Base-by-base conservation (phyloP, 2,888 invertebrate genomes). In the Athetis lepigone region DNA sequence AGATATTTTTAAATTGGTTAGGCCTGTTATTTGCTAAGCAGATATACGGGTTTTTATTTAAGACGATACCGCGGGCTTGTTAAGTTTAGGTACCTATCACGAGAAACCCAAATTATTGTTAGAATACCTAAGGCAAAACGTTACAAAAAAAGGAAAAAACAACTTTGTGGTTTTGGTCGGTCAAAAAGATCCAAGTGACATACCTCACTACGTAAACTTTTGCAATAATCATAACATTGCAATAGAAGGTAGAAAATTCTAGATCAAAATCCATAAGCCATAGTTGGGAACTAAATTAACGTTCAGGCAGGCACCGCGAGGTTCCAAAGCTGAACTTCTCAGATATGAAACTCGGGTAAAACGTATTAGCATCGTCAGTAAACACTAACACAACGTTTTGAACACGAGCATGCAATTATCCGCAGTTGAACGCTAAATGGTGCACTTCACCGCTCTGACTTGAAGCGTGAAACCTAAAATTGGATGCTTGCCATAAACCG, bases 321-420 rank as follows among this genome's bases (percentile, higher is more conserved):
- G 6, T 21, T 36, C 11, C 11, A 43, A 25, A 18, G 46, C 71
- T 49, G 29, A 70, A 18, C 50, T 46, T 71, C 11, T 27, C 65
- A 40, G 13, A 62, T 29, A 49, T 49, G 63, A 63, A 65, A 49
- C 43, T 49, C 8, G 6, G 47, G 25, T 70, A 42, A 56, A 57
- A 39, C 27, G 39, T 27, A 55, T 68, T 49, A 68, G 39, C 46
- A 18, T 27, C 29, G 50, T 47, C 49, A 29, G 54, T 54, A 18
- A 42, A 42, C 19, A 21, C 47, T 47, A 46, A 52, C 40, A 69
- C 37, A 40, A 43, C 43, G 40, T 50, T 75, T 55, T 58, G 40
- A 51, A 74, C 69, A 47, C 40, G 40, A 69, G 51, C 70, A 25
- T 54, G 46, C 54, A 75, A 51, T 55, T 70, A 69, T 70, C 37